These are phyloP conservation scores for Spondyliosoma cantharus DNA, from an alignment of 2,797 vertebrate genomes.

Conservation along the genomic window DNA sequence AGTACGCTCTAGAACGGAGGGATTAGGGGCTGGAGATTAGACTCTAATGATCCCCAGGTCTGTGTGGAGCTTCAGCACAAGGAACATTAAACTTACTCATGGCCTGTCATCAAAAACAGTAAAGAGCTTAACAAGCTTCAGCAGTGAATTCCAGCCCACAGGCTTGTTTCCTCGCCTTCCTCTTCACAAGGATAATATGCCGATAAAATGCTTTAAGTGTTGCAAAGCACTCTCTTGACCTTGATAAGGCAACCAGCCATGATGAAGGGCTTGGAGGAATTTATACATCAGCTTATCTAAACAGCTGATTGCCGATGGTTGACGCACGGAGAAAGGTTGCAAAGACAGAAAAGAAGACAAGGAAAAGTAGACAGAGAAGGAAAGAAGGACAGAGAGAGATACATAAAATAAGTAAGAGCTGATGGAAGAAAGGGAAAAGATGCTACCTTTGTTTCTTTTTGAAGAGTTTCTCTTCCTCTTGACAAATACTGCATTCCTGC, in stretches of 20 bases:
- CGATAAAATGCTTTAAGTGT: slow-evolving; percentile 76
- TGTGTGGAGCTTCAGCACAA: slow-evolving; percentile 43
- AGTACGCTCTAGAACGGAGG: slow-evolving; percentile 18
- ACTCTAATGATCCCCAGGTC: slow-evolving; percentile 62
- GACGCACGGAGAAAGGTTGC: slow-evolving; percentile 12
- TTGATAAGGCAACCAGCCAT: slow-evolving; percentile 77
- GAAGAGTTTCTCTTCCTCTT: slow-evolving; percentile 24
- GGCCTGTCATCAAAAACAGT: slow-evolving; percentile 65
- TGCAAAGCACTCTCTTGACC: slow-evolving; percentile 74
- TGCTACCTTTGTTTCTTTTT: slow-evolving; percentile 9
- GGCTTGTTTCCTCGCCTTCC: slow-evolving; percentile 44
- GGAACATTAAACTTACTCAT: slow-evolving; percentile 61
- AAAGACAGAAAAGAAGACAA: slow-evolving; percentile 15
- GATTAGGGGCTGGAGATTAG: slow-evolving; percentile 64
- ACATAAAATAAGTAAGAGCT: not conserved
- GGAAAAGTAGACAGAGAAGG: not conserved
- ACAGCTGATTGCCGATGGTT: slow-evolving; percentile 48
- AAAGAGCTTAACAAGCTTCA: slow-evolving; percentile 60
- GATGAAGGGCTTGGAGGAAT: slow-evolving; percentile 60
- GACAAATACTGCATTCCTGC: slow-evolving; percentile 23
- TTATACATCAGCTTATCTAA: slow-evolving; percentile 73
- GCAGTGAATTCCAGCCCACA: slow-evolving; percentile 42
- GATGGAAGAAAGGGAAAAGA: not conserved
- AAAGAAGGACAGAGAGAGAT: not conserved
- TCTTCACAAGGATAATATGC: slow-evolving; percentile 57